Percentiles rank a stretch among this genome's conserved stretches.
Evolutionary conservation across 2,113 vertebrate species (phyloP).

Genomic region (Madoqua kirkii): DNA sequence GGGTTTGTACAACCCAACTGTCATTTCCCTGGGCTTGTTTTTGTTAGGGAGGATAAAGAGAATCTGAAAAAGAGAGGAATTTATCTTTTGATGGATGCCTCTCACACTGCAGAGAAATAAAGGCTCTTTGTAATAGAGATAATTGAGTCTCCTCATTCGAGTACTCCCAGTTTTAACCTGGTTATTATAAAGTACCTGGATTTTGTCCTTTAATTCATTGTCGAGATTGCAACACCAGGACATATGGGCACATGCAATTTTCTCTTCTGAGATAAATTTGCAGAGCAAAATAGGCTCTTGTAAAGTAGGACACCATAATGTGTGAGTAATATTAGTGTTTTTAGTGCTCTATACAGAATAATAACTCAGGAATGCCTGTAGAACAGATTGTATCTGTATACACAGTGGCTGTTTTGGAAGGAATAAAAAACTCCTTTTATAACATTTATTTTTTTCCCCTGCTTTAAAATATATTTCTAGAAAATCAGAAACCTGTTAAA

Average conservation of each 20-base stretch:
- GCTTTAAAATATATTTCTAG: constrained; percentile 32
- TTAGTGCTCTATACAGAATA: constrained; percentile 45
- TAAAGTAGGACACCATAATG: constrained; percentile 59
- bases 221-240: constrained; percentile 50
- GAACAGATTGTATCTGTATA: constrained; percentile 14
- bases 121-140: constrained; percentile 65
- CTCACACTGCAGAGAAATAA: constrained; percentile 55
- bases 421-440: constrained; percentile 15
- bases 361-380: constrained; percentile 28
- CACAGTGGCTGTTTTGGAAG: constrained; percentile 8
- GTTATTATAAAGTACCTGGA: constrained; percentile 59
- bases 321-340: constrained; percentile 64
- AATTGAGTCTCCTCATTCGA: constrained; percentile 53
- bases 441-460: constrained; percentile 37
- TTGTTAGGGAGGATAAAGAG: constrained; percentile 68
- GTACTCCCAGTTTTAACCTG: constrained; percentile 54
- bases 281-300: constrained; percentile 56
- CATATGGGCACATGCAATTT: constrained; percentile 62
- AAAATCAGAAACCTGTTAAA: constrained; percentile 29
- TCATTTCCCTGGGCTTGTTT: constrained; percentile 63
- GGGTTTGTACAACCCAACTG: constrained; percentile 57
- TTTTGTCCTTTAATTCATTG: constrained; percentile 59
- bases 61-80: constrained; percentile 57
- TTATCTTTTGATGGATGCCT: constrained; percentile 63
- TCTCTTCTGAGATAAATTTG: constrained; percentile 69